Evolutionary conservation across 2,113 vertebrate genomes (phyloP), one percentile per base, ranked within the genome.

Genomic region (Toxotes jaculatrix): DNA sequence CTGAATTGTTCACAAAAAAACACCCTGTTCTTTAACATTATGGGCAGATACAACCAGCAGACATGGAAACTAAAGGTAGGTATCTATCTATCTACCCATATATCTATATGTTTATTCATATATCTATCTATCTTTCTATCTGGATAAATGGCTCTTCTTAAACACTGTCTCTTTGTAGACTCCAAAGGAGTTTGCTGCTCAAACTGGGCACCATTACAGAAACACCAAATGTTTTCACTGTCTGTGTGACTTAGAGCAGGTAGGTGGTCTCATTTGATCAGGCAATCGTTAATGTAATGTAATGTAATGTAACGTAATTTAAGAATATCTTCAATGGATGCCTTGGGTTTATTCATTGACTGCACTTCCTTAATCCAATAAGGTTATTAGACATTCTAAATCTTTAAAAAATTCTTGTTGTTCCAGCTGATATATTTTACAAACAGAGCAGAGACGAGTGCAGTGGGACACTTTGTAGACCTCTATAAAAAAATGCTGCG

Each of bases 41-140:
- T 19, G 13, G 16, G 14, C 16, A 43, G 12, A 19, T 0, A 16
- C 12, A 45, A 57, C 4, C 21, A 77, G 53, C 12, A 31, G 1
- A 56, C 31, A 19, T 77, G 74, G 53, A 68, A 1, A 36, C 43
- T 69, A 19, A 69, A 40, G 51, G 62, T 75, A 59, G 19, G 6
- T 56, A n/a, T 21, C 36, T 23, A 12, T 36, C 45, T 51, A 32
- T n/a, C 45, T 21, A 12, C n/a, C 45, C 36, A 32, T n/a, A 31
- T 21, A 38, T 40, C 49, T 27, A 38, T 53, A 21, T 56, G 6
- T 27, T 27, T 27, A 27, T 27, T 1, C 27, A 27, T 27, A 27
- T 56, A n/a, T 21, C 36, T 23, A 12, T 36, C 45, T 51, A 32
- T n/a, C 45, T 21, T 23, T 40, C 49, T 27, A 38, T 53, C 34